phyloP scores from a whole-genome alignment of 2,888 invertebrate genomes.

The Brenthis ino region DNA sequence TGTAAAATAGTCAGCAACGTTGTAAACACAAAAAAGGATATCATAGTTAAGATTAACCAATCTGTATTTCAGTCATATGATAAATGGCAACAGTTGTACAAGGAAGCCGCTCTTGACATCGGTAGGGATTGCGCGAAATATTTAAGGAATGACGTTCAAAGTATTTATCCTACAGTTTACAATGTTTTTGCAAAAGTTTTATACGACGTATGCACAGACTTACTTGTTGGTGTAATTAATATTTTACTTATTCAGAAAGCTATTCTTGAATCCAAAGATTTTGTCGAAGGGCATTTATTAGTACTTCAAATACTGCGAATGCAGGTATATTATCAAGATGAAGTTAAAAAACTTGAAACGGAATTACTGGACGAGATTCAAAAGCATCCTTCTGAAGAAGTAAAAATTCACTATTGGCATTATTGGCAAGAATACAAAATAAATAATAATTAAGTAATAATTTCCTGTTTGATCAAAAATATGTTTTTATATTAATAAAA shows the following conservation, averaged over 20 bases:
- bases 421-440: conserved; percentile 1
- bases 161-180: conserved; percentile 57
- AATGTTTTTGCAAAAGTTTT: conserved; percentile 52
- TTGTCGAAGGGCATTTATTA: conserved; percentile 53
- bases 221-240: conserved; percentile 29
- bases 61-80: conserved; percentile 29
- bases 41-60: conserved; percentile 36
- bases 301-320: conserved; percentile 46
- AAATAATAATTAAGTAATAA: not conserved
- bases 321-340: conserved; percentile 16
- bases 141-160: conserved; percentile 55
- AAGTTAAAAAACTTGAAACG: conserved; percentile 30
- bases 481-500: not conserved
- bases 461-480: not conserved
- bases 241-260: conserved; percentile 44
- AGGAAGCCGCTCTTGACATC: conserved; percentile 48
- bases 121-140: conserved; percentile 51
- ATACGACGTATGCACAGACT: conserved; percentile 29
- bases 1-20: conserved; percentile 40
- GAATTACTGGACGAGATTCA: conserved; percentile 42
- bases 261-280: conserved; percentile 50
- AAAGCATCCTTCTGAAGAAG: conserved; percentile 54
- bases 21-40: conserved; percentile 12
- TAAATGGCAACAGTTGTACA: conserved; percentile 44
- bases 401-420: conserved; percentile 52